These are phyloP conservation scores for Tadarida brasiliensis DNA, from an alignment of 2,797 vertebrate species.

Conservation along the genomic window DNA sequence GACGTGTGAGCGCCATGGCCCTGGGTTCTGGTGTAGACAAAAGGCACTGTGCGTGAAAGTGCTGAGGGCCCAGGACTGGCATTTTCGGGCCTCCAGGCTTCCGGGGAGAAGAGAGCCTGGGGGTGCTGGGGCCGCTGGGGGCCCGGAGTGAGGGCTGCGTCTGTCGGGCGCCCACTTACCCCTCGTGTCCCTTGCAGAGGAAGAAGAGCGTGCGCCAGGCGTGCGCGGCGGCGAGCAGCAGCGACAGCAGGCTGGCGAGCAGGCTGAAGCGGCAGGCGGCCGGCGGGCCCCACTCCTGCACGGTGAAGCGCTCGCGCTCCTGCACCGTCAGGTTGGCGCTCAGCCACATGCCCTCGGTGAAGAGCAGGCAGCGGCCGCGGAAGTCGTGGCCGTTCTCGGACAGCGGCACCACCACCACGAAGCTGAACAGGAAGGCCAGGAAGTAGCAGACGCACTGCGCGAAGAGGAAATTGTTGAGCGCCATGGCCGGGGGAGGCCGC, in stretches of 20 bases:
- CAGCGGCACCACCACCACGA: conserved; percentile 96
- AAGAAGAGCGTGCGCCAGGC: conserved; percentile 97
- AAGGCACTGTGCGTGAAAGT: neutral
- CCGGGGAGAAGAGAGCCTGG: neutral
- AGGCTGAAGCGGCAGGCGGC: conserved; percentile 97
- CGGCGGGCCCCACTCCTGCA: conserved; percentile 97
- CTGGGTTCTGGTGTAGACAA: neutral
- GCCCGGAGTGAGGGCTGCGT: neutral
- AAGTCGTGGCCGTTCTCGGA: conserved; percentile 96
- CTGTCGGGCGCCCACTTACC: conserved; percentile 91
- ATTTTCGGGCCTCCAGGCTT: neutral
- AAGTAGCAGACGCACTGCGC: conserved; percentile 96
- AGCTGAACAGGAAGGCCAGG: conserved; percentile 95
- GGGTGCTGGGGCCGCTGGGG: neutral
- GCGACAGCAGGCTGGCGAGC: conserved; percentile 94
- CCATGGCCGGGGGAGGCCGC: conserved; percentile 87
- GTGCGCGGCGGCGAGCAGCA: conserved; percentile 95
- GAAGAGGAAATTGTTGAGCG: conserved; percentile 94
- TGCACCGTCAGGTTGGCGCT: conserved; percentile 96
- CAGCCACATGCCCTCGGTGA: conserved; percentile 98
- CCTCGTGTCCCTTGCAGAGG: conserved; percentile 97
- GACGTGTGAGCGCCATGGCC: neutral
- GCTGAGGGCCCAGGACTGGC: neutral
- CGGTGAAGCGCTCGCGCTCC: conserved; percentile 95
- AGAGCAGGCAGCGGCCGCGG: conserved; percentile 96